Evolutionary conservation across 2,797 vertebrate genomes (phyloP).

Genomic region (Anabas testudineus): DNA sequence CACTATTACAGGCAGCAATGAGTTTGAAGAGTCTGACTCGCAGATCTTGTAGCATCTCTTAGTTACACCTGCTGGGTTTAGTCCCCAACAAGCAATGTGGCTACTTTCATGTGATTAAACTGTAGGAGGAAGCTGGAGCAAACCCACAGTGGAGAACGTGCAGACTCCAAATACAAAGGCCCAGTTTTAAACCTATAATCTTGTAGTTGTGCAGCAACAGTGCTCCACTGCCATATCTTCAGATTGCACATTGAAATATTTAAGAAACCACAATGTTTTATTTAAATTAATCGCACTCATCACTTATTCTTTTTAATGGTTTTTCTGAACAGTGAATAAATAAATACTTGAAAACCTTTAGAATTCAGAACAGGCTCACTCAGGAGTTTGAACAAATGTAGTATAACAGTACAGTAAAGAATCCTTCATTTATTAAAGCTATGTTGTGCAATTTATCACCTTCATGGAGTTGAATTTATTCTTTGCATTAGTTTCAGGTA

Average conservation of each 20-base stretch:
- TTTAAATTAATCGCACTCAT: slow-evolving; percentile 12
- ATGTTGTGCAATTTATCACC: too few relatives aligned
- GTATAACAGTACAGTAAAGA: too few relatives aligned
- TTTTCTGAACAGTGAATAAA: neutral
- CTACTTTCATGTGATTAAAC: neutral
- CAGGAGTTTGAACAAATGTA: too few relatives aligned
- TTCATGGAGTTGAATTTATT: too few relatives aligned
- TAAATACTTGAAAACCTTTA: slow-evolving; percentile 28
- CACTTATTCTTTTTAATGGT: neutral
- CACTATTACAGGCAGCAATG: neutral
- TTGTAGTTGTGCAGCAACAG: too few relatives aligned
- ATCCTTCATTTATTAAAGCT: too few relatives aligned
- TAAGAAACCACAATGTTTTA: neutral
- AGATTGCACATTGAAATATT: neutral
- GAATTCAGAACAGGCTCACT: neutral
- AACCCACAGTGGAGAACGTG: too few relatives aligned
- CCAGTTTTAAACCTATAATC: too few relatives aligned
- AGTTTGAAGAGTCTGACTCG: neutral
- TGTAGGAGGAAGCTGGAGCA: too few relatives aligned
- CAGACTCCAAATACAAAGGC: neutral
- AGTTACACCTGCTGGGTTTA: too few relatives aligned
- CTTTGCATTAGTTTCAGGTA: too few relatives aligned
- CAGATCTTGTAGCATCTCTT: neutral
- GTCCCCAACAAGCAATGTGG: neutral
- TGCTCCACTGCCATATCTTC: too few relatives aligned